Conservation (phyloP, 2,888 invertebrate species). For the Cacoxenus indagator region DNA sequence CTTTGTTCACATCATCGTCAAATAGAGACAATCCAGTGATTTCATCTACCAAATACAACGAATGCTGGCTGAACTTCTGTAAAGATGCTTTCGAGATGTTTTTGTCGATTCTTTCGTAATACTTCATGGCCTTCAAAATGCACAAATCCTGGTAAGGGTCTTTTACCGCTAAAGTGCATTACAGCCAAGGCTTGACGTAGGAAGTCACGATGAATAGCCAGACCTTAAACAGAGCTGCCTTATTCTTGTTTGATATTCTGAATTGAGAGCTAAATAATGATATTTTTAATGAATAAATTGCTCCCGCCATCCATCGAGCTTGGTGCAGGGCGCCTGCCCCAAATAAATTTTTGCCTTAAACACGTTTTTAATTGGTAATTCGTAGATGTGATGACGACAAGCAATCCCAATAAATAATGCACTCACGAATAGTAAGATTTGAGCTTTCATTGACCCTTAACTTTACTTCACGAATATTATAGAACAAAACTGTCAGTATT, state of each 20-base stretch:
- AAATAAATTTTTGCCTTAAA: too few relatives aligned
- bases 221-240: background rate
- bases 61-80: background rate
- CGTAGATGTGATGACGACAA: too few relatives aligned
- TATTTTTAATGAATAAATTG: slow-evolving; percentile 18
- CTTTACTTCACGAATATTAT: too few relatives aligned
- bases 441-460: too few relatives aligned
- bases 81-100: slow-evolving; percentile 14
- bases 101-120: slow-evolving; percentile 27
- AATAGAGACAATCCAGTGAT: slow-evolving; percentile 27
- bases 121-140: slow-evolving; percentile 34
- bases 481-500: too few relatives aligned
- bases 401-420: too few relatives aligned
- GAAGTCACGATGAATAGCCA: slow-evolving; percentile 42
- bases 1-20: background rate
- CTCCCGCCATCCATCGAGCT: background rate
- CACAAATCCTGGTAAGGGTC: slow-evolving; percentile 39
- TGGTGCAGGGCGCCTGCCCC: slow-evolving; percentile 1
- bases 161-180: slow-evolving; percentile 44
- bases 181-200: slow-evolving; percentile 50
- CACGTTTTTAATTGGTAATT: too few relatives aligned
- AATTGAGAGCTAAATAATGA: slow-evolving; percentile 15
- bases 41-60: slow-evolving; percentile 18
- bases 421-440: too few relatives aligned
- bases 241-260: slow-evolving; percentile 6